phyloP scores from a whole-genome alignment of 2,113 vertebrate genomes.

The Prinia subflava region DNA sequence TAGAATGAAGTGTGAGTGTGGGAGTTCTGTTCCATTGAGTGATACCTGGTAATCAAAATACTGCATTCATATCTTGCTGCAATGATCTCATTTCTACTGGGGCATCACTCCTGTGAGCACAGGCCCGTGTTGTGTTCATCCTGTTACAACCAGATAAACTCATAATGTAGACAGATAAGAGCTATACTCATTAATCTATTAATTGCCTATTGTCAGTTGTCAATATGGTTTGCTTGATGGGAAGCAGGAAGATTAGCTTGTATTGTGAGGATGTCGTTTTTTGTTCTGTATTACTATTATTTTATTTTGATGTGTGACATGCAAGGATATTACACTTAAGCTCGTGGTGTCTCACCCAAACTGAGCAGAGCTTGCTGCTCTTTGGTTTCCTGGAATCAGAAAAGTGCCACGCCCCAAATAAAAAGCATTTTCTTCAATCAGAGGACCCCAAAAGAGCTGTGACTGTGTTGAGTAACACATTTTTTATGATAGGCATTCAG shows the following conservation, averaged over 20 bases:
- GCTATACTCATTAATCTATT: slow-evolving; percentile 69
- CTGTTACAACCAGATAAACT: slow-evolving; percentile 72
- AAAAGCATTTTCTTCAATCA: not conserved
- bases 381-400: slow-evolving; percentile 9
- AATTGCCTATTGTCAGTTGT: slow-evolving; percentile 70
- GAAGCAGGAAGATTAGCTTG: slow-evolving; percentile 51
- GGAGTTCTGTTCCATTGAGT: not conserved
- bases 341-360: not conserved
- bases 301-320: slow-evolving; percentile 15
- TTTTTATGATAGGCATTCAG: slow-evolving; percentile 39
- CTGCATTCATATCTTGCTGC: slow-evolving; percentile 55
- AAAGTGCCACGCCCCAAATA: not conserved
- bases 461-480: not conserved
- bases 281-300: slow-evolving; percentile 12
- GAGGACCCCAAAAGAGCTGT: not conserved
- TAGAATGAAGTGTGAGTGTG: slow-evolving; percentile 5
- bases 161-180: slow-evolving; percentile 67
- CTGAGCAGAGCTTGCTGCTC: not conserved
- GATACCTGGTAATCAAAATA: slow-evolving; percentile 64
- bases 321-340: not conserved
- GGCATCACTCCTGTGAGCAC: slow-evolving; percentile 49
- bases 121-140: slow-evolving; percentile 46
- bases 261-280: slow-evolving; percentile 53
- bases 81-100: slow-evolving; percentile 65
- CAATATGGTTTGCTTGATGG: slow-evolving; percentile 63